A percentile compares a stretch with the other conserved stretches of the same genome.
Evolutionary conservation across 2,113 vertebrate genomes (phyloP).

Genomic region (Pipa parva): DNA sequence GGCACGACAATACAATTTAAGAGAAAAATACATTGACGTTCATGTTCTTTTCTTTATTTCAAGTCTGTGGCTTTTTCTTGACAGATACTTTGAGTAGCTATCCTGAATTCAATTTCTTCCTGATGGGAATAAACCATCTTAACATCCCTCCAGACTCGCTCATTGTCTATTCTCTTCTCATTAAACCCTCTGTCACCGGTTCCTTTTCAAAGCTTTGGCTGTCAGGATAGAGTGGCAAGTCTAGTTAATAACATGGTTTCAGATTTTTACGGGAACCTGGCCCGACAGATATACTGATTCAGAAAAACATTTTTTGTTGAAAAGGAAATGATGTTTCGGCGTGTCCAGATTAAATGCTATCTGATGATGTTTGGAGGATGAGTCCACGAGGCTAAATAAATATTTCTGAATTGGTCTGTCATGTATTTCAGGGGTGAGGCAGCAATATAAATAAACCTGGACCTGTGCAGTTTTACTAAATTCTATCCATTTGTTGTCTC

Average conservation of each 20-base stretch:
- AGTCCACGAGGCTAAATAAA: not conserved
- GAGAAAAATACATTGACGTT: too few species aligned
- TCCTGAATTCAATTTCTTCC: too few species aligned
- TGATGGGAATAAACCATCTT: not conserved
- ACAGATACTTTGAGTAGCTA: too few species aligned
- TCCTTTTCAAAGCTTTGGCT: not conserved
- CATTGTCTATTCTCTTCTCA: slow-evolving; percentile 20
- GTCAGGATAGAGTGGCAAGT: slow-evolving; percentile 2
- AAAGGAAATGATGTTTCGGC: not conserved
- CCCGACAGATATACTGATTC: not conserved
- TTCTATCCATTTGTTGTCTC: too few species aligned
- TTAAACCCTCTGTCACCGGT: slow-evolving; percentile 19
- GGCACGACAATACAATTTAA: too few species aligned
- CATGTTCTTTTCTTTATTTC: too few species aligned
- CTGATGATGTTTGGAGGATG: too few species aligned
- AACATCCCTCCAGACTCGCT: not conserved
- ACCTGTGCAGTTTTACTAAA: too few species aligned
- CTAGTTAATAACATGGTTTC: slow-evolving; percentile 14
- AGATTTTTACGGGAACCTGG: slow-evolving; percentile 8
- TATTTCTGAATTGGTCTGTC: not conserved
- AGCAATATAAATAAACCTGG: not conserved
- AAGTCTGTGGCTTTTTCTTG: too few species aligned
- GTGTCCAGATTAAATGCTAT: slow-evolving; percentile 5
- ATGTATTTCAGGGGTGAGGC: not conserved
- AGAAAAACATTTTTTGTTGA: not conserved